These are phyloP conservation scores for Drosophila birchii DNA, from an alignment of 2,888 invertebrate species.

Conservation along the genomic window DNA sequence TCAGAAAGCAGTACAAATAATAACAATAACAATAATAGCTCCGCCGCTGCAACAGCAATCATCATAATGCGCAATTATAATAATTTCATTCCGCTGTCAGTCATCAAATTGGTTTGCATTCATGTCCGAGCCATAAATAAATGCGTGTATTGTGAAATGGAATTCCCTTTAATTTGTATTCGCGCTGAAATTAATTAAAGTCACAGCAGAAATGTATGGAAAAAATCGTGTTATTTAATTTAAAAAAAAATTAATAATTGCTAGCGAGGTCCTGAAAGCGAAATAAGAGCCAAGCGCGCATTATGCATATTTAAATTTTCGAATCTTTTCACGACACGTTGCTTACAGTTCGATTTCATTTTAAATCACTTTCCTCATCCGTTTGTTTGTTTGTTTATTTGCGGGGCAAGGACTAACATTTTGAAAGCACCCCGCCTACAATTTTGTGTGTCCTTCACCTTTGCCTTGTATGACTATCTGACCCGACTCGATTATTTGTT, in stretches of 20 bases:
- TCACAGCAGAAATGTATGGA: constrained; percentile 8
- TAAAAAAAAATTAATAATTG: constrained; percentile 34
- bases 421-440: constrained; percentile 5
- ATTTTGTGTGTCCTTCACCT: constrained; percentile 16
- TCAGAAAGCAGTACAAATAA: constrained; percentile 60
- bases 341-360: constrained; percentile 7
- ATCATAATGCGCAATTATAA: constrained; percentile 64
- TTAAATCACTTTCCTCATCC: constrained; percentile 6
- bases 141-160: constrained; percentile 15
- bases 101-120: constrained; percentile 58
- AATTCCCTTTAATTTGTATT: constrained; percentile 34
- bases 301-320: constrained; percentile 24
- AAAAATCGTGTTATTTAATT: constrained; percentile 41
- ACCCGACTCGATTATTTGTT: constrained; percentile 68
- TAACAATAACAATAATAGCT: constrained; percentile 40
- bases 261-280: constrained; percentile 8
- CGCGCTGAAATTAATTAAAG: constrained; percentile 46
- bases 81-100: constrained; percentile 69
- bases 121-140: constrained; percentile 35
- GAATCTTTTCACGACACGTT: constrained; percentile 40
- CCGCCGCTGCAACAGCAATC: constrained; percentile 47
- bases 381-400: constrained; percentile 2
- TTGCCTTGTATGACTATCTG: constrained; percentile 19
- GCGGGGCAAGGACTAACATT: constrained; percentile 2
- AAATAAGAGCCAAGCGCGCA: constrained; percentile 14